Evolutionary conservation across 2,113 vertebrate genomes (phyloP).

Genomic region (Equus przewalskii): DNA sequence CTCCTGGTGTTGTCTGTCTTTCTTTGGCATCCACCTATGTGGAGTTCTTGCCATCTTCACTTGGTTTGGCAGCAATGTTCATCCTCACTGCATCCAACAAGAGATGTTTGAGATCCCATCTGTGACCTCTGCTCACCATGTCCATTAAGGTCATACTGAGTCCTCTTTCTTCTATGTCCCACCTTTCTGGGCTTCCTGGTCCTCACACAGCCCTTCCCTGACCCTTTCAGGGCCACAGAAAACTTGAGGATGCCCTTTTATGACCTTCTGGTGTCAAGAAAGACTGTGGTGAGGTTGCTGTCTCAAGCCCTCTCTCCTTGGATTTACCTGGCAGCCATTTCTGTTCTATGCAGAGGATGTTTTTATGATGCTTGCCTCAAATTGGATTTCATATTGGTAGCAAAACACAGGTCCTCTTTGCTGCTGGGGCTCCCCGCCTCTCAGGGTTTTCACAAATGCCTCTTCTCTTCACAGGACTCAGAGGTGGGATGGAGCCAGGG

Average conservation of each 20-base stretch:
- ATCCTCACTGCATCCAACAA: not conserved
- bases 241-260: not conserved
- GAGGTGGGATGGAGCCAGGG: not conserved
- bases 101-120: too few species aligned
- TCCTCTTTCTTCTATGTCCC: not conserved
- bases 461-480: not conserved
- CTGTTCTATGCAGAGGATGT: fast-evolving
- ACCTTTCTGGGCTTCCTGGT: too few species aligned
- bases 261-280: not conserved
- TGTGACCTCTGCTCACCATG: fast-evolving
- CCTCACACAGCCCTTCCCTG: not conserved
- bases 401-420: not conserved
- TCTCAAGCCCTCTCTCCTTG: not conserved
- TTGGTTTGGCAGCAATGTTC: not conserved
- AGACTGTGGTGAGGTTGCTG: not conserved
- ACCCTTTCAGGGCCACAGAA: not conserved
- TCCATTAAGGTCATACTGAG: not conserved
- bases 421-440: fast-evolving
- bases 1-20: not conserved
- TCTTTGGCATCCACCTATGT: fast-evolving
- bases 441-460: not conserved
- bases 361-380: too few species aligned
- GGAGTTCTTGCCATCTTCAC: not conserved
- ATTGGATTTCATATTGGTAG: not conserved
- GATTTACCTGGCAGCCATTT: not conserved